Evolutionary conservation across 2,888 invertebrate species (phyloP).

Genomic region (Lochmaea crataegi): DNA sequence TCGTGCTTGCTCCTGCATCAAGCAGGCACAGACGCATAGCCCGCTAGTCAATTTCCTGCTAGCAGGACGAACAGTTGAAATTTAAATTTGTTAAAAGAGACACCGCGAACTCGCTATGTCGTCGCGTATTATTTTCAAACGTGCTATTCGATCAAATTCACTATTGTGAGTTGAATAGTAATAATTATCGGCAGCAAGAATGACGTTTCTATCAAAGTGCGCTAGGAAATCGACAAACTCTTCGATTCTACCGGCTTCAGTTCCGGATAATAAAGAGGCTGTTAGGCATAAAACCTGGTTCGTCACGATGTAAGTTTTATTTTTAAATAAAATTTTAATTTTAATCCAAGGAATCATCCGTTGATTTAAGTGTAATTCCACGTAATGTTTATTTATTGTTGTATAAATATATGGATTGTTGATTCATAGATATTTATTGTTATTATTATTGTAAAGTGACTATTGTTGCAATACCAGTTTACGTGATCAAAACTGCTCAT

Average conservation of each 20-base stretch:
- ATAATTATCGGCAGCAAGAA: background rate
- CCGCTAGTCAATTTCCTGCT: conserved; percentile 4
- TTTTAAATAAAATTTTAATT: too few relatives aligned
- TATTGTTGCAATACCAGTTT: too few relatives aligned
- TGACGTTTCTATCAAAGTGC: conserved; percentile 32
- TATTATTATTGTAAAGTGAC: too few relatives aligned
- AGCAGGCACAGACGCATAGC: conserved; percentile 14
- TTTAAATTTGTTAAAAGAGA: background rate
- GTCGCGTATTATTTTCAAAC: background rate
- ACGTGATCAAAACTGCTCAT: too few relatives aligned
- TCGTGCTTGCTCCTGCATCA: conserved; percentile 3
- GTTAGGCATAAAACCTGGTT: conserved; percentile 6
- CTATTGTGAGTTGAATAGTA: conserved; percentile 2
- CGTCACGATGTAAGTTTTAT: conserved; percentile 5
- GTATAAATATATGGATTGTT: too few relatives aligned
- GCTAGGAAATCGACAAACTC: conserved; percentile 21
- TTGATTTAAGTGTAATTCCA: too few relatives aligned
- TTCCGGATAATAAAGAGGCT: conserved; percentile 5
- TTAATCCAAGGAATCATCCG: too few relatives aligned
- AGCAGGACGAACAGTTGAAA: background rate
- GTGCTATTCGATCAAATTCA: background rate
- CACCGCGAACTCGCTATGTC: background rate
- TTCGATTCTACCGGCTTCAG: background rate
- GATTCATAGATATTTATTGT: too few relatives aligned
- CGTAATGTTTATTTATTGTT: too few relatives aligned